These are phyloP conservation scores for Zapornia atra DNA, from an alignment of 2,113 vertebrate genomes.

Conservation along the genomic window DNA sequence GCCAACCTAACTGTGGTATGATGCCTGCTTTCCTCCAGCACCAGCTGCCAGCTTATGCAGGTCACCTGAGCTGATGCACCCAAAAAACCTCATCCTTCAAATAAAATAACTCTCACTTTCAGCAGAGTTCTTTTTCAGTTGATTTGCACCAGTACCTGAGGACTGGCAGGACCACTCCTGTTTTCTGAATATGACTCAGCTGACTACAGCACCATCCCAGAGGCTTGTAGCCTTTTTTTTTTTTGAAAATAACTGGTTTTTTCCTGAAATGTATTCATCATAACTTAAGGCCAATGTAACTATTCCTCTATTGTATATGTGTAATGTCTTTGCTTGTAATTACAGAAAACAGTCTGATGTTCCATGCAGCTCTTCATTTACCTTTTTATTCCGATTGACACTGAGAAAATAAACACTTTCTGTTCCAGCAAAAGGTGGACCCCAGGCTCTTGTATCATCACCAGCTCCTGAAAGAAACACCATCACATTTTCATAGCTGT, in stretches of 20 bases:
- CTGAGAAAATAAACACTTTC: slow-evolving; percentile 96
- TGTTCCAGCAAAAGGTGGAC: slow-evolving; percentile 86
- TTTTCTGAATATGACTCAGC: not conserved
- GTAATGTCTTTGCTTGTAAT: not conserved
- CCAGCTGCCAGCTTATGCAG: not conserved
- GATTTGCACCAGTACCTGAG: not conserved
- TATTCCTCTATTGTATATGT: not conserved
- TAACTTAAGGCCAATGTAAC: not conserved
- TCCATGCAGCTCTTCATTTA: slow-evolving; percentile 26
- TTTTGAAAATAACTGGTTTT: not conserved
- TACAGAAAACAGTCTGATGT: not conserved
- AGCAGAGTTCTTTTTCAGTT: not conserved
- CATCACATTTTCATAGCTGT: not conserved
- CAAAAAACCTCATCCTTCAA: not conserved
- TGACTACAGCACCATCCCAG: not conserved
- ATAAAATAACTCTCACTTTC: not conserved
- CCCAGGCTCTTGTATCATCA: slow-evolving; percentile 94
- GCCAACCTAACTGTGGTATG: not conserved
- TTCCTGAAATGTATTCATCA: not conserved
- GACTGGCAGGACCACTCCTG: not conserved
- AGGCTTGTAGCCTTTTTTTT: not conserved
- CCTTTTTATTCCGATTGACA: slow-evolving; percentile 96
- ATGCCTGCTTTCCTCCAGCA: not conserved
- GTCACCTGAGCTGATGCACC: not conserved
- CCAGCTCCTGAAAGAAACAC: slow-evolving; percentile 81